Percentiles rank a stretch among this genome's conserved stretches.
Evolutionary conservation across 2,888 invertebrate genomes (phyloP).

Genomic region (Gonocerus acuteangulatus): DNA sequence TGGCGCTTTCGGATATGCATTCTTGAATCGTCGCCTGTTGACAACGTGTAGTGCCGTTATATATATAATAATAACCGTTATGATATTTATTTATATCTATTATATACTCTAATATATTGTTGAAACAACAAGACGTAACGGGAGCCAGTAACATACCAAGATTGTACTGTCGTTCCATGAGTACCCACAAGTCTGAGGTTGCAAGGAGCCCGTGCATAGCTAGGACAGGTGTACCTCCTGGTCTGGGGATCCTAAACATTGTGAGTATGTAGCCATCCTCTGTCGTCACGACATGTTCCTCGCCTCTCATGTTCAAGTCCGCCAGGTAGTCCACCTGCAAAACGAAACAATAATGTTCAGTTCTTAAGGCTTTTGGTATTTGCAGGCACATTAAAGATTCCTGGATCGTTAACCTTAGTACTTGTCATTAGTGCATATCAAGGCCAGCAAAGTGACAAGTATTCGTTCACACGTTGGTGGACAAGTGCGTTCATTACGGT

Average conservation of each 20-base stretch:
- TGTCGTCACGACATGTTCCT: slow-evolving; percentile 29
- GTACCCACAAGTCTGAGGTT: slow-evolving; percentile 32
- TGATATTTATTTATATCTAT: too few relatives aligned
- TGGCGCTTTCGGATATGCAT: too few relatives aligned
- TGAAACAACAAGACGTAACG: too few relatives aligned
- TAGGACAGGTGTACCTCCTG: slow-evolving; percentile 27
- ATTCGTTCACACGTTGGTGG: too few relatives aligned
- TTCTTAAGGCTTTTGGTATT: neutral
- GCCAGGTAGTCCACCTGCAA: slow-evolving; percentile 27
- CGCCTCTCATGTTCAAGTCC: slow-evolving; percentile 11
- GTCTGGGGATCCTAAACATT: slow-evolving; percentile 31
- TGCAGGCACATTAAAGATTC: neutral
- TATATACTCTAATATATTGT: too few relatives aligned
- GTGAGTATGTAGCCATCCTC: slow-evolving; percentile 34
- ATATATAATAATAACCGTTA: too few relatives aligned
- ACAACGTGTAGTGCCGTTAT: too few relatives aligned
- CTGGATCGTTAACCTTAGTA: too few relatives aligned
- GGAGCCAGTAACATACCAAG: slow-evolving; percentile 29
- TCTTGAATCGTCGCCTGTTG: too few relatives aligned
- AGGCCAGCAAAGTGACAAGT: too few relatives aligned
- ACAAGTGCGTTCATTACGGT: too few relatives aligned
- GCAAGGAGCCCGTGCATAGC: slow-evolving; percentile 32
- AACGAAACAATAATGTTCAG: slow-evolving; percentile 14
- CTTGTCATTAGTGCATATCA: too few relatives aligned
- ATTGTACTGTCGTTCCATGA: slow-evolving; percentile 26